phyloP scores from a whole-genome alignment of 2,888 invertebrate genomes.

The Protophormia terraenovae region DNA sequence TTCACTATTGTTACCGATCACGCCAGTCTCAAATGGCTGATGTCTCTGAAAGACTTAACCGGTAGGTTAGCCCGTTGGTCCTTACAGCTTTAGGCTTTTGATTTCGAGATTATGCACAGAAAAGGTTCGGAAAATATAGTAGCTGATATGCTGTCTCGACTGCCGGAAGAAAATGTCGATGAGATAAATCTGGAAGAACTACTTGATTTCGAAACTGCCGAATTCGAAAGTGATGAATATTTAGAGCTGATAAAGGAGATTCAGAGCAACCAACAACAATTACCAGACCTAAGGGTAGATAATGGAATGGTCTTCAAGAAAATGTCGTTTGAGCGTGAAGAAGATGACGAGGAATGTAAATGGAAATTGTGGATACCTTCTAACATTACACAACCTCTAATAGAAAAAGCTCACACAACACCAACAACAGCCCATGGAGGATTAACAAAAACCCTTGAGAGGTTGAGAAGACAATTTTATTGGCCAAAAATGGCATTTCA shows the following conservation, averaged over 20 bases:
- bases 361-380: neutral
- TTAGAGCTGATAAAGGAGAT: no score
- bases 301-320: no score
- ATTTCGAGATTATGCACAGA: neutral
- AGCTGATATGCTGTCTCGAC: no score
- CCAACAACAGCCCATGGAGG: no score
- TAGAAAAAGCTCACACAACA: no score
- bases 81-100: neutral
- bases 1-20: neutral
- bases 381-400: neutral
- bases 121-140: neutral
- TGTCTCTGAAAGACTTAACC: neutral
- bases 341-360: neutral
- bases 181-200: no score
- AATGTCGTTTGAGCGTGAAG: neutral
- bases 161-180: no score
- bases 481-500: neutral
- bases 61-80: conserved; percentile 5
- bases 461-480: no score
- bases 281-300: neutral
- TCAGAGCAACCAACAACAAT: no score
- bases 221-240: no score
- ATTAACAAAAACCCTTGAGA: no score
- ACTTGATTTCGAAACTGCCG: no score
- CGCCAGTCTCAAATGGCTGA: neutral